Base-by-base conservation (phyloP, 2,888 invertebrate species). In the Leptopilina syphax region DNA sequence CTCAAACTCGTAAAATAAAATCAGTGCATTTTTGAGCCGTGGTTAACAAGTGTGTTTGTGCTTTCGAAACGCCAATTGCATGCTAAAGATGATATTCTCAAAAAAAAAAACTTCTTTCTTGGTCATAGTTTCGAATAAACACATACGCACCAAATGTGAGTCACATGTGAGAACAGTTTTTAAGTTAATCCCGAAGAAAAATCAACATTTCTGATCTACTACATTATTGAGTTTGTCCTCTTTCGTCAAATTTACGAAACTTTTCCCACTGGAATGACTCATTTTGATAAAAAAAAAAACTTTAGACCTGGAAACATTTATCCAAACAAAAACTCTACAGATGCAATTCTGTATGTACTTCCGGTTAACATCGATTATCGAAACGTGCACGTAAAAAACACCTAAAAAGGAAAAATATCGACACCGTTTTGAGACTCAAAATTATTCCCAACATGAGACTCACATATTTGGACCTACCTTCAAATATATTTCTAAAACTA, bases 401-500 rank as follows among this genome's bases (percentile, higher is more conserved):
- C 73, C 57, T 57, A 73, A 57, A 73, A 27, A 13, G 50, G 34
- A 41, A n/a, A 41, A 13, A 34, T 27, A n/a, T 13, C 1, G 7
- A 8, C 44, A 44, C 44, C 12, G 1, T 50, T 9, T 10, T 50
- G 34, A 34, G 34, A 34, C 34, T 50, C 50, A 50, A 57, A 78
- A 78, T 76, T 79, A 79, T 84, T 84, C 84, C 82, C 80, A 50
- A 65, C 81, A 83, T 80, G 80, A 80, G 84, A 85, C 84, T 77
- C 82, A 83, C 80, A 80, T 50, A 78, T 65, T 83, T 85, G 84
- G 88, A 90, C 90, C 91, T 91, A 91, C 91, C 90, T 89, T 86
- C 88, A 88, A 86, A 50, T 50, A 50, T 50, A 44, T 12, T 88
- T 89, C 90, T 91, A 91, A 88, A 89, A 90, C 91, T 91, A 91